Conservation (phyloP, 1,140 invertebrate genomes). For the Caenorhabditis inopinata region DNA sequence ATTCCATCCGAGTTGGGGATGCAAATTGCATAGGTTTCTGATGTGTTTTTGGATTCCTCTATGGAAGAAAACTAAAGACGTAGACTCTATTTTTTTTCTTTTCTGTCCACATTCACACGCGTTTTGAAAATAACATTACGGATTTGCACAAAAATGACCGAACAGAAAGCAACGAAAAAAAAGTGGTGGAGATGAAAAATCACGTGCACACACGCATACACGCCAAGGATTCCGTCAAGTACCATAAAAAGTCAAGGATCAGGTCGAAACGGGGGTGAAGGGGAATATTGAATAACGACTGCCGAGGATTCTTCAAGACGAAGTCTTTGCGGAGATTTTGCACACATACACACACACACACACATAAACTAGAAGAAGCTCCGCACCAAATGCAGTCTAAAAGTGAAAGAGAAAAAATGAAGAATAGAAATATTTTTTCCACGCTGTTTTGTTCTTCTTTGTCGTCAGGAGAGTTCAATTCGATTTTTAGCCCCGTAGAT, state of each 20-base stretch:
- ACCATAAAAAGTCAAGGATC: constrained; percentile 31
- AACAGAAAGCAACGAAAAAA: not conserved
- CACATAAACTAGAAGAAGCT: not conserved
- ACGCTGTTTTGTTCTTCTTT: not conserved
- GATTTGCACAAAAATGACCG: constrained; percentile 6
- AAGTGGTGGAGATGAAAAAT: not conserved
- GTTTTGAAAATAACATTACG: not conserved
- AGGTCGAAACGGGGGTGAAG: not conserved
- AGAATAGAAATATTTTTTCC: not conserved
- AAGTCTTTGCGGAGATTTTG: not conserved
- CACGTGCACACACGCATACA: not conserved
- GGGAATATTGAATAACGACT: constrained; percentile 11
- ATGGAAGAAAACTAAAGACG: not conserved
- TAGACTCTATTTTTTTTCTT: not conserved
- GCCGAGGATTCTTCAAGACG: not conserved
- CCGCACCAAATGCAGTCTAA: not conserved
- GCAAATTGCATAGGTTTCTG: constrained; percentile 21
- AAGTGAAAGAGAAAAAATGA: not conserved
- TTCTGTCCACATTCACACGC: not conserved
- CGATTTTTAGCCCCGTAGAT: not conserved
- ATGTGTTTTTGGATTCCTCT: constrained; percentile 8
- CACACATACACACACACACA: not conserved
- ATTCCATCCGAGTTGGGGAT: constrained; percentile 4
- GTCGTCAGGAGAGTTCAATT: constrained; percentile 21
- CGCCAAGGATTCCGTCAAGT: constrained; percentile 13